Percentiles rank a stretch among this genome's conserved stretches.
Conservation (phyloP, 2,888 invertebrate species). For the Panorpa germanica region DNA sequence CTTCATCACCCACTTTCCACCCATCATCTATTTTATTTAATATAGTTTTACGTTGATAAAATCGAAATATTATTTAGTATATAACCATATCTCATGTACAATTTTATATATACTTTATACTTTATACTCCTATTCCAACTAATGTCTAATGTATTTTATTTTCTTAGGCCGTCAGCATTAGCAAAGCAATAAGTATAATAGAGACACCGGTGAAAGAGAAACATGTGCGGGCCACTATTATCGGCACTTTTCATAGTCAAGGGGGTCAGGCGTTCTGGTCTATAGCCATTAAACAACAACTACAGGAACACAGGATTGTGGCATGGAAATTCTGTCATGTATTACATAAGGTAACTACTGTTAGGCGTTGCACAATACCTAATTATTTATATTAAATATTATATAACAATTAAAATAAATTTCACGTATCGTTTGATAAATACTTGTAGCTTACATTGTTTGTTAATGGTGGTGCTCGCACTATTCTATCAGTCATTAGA, state of each 20-base stretch:
- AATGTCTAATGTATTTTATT: conserved; percentile 13
- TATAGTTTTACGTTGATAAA: background rate
- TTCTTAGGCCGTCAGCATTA: conserved; percentile 64
- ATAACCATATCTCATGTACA: background rate
- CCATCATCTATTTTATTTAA: too few species aligned
- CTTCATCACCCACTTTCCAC: too few species aligned
- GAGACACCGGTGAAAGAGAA: conserved; percentile 96
- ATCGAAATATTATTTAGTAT: background rate
- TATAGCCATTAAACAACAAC: conserved; percentile 24
- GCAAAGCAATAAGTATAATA: conserved; percentile 80
- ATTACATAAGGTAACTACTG: conserved; percentile 86
- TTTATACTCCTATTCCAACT: conserved; percentile 5
- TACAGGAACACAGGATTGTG: conserved; percentile 82
- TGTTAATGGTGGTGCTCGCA: too few species aligned
- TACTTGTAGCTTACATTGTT: too few species aligned
- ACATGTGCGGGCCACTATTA: conserved; percentile 89
- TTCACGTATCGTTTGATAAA: too few species aligned
- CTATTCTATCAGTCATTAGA: too few species aligned
- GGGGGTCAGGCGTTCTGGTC: conserved; percentile 86
- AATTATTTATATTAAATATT: too few species aligned
- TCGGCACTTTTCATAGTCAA: conserved; percentile 86
- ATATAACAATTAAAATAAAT: too few species aligned
- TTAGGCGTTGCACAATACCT: too few species aligned
- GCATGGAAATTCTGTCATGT: conserved; percentile 99
- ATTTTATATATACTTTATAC: conserved; percentile 2